Conservation (phyloP, 2,113 vertebrate species). For the Tupaia tana region DNA sequence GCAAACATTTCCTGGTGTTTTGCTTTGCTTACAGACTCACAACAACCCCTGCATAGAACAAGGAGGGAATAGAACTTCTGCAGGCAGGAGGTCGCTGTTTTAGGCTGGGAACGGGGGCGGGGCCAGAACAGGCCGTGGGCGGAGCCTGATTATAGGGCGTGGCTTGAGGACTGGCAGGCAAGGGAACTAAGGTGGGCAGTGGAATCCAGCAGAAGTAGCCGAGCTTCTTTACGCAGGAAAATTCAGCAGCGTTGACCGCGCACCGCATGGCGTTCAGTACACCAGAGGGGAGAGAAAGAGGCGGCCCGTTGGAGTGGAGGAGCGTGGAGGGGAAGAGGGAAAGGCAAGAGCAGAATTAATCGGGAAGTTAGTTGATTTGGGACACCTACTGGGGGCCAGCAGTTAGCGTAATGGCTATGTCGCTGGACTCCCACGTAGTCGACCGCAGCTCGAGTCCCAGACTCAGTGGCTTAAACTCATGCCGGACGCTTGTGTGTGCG, state of each 20-base stretch:
- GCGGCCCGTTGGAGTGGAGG: background rate
- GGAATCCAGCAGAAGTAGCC: background rate
- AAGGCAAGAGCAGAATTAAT: background rate
- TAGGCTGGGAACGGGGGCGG: accelerated
- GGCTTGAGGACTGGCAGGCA: too few relatives aligned
- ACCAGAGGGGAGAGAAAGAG: background rate
- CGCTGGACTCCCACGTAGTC: too few relatives aligned
- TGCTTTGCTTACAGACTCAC: background rate
- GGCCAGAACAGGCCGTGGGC: accelerated
- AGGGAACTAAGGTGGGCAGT: too few relatives aligned
- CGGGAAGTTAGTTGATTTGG: background rate
- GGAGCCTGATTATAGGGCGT: background rate
- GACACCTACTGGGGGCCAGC: too few relatives aligned
- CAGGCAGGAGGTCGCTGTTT: accelerated
- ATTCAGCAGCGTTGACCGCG: background rate
- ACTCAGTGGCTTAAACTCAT: too few relatives aligned
- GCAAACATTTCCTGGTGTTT: background rate
- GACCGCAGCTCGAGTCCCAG: too few relatives aligned
- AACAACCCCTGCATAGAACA: background rate
- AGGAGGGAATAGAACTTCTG: background rate
- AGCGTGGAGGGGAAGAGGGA: background rate
- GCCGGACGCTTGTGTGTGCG: too few relatives aligned
- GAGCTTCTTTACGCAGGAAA: background rate
- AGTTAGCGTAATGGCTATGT: too few relatives aligned
- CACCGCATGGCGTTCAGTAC: too few relatives aligned